A percentile compares a stretch with the other conserved stretches of the same genome.
Evolutionary conservation across 2,888 invertebrate genomes (phyloP).

Genomic region (Parnassius glacialis): DNA sequence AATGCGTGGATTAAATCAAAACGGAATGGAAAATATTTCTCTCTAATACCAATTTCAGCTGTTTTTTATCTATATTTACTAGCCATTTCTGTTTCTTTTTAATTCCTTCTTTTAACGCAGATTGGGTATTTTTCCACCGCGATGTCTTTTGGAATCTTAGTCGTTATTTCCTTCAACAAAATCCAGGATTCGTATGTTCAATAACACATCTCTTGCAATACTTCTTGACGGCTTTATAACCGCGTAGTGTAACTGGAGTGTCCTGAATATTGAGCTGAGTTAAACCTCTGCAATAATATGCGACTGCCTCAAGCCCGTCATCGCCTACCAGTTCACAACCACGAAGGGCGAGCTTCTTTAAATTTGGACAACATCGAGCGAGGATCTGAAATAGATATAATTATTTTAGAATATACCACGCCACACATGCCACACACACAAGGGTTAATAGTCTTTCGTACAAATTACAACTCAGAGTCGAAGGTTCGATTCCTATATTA

Average conservation of each 20-base stretch:
- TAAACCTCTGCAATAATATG: conserved; percentile 93
- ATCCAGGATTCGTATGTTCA: conserved; percentile 97
- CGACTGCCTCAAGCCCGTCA: conserved; percentile 90
- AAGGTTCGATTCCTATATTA: too few relatives aligned
- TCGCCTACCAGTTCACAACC: conserved; percentile 96
- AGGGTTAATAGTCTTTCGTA: too few relatives aligned
- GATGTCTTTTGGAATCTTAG: neutral
- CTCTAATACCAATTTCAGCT: too few relatives aligned
- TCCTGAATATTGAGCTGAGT: conserved; percentile 96
- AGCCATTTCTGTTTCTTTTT: too few relatives aligned
- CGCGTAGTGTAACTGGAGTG: conserved; percentile 93
- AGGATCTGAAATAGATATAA: conserved; percentile 83
- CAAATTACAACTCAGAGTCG: too few relatives aligned
- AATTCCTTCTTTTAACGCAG: too few relatives aligned
- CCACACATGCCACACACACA: too few relatives aligned
- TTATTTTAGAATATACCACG: too few relatives aligned
- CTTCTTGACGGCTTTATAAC: conserved; percentile 94
- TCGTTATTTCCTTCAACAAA: conserved; percentile 82
- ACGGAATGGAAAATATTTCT: too few relatives aligned
- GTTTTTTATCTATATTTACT: too few relatives aligned
- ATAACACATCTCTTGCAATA: conserved; percentile 96
- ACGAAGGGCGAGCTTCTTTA: conserved; percentile 93
- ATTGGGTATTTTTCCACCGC: too few relatives aligned
- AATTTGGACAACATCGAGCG: conserved; percentile 93
- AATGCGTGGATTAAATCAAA: too few relatives aligned